Percentiles rank a stretch among this genome's conserved stretches.
These are phyloP conservation scores for Babylonia areolata DNA, from an alignment of 1,140 invertebrate genomes.

Conservation along the genomic window DNA sequence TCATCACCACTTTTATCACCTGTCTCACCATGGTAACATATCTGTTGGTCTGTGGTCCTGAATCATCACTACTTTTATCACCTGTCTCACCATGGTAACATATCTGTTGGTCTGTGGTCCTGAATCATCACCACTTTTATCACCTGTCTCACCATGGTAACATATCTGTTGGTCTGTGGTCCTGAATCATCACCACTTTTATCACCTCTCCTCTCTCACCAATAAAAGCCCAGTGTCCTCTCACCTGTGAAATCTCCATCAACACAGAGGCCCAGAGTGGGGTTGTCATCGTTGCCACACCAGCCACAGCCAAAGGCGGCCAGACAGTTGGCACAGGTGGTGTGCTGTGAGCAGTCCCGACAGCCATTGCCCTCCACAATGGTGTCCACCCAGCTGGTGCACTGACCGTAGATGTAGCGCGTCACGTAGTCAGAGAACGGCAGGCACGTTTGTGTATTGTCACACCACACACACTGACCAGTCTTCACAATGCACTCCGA, in stretches of 20 bases:
- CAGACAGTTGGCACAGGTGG: constrained; percentile 88
- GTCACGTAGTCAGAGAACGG: constrained; percentile 96
- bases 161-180: too few species aligned
- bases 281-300: constrained; percentile 92
- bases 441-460: constrained; percentile 91
- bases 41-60: too few species aligned
- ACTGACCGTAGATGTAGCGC: constrained; percentile 93
- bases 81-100: too few species aligned
- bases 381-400: constrained; percentile 92
- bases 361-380: constrained; percentile 77
- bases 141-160: too few species aligned
- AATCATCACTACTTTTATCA: too few species aligned
- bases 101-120: too few species aligned
- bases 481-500: constrained; percentile 88
- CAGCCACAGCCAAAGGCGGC: constrained; percentile 92
- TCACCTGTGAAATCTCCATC: constrained; percentile 77
- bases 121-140: too few species aligned
- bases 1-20: too few species aligned
- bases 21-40: too few species aligned
- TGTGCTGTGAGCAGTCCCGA: constrained; percentile 86
- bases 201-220: background rate
- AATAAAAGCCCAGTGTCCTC: too few species aligned
- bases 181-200: too few species aligned
- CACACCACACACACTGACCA: constrained; percentile 96
- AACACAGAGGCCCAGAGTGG: constrained; percentile 84